Evolutionary conservation across 1,140 invertebrate species (phyloP).

Genomic region (Drosophila nigromelanica): DNA sequence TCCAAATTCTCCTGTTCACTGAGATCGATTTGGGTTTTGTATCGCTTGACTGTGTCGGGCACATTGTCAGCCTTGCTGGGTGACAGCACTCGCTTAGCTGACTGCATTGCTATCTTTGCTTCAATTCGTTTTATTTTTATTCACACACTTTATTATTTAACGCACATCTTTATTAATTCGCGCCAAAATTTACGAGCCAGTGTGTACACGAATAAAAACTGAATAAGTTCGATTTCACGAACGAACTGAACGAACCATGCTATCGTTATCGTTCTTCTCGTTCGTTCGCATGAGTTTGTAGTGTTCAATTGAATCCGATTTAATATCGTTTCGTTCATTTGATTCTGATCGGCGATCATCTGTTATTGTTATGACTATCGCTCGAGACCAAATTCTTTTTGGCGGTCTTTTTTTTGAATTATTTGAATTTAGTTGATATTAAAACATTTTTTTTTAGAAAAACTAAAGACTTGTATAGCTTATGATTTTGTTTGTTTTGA

Average conservation of each 20-base stretch:
- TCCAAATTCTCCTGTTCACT: slow-evolving; percentile 53
- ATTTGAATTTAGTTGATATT: no score
- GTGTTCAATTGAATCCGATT: neutral
- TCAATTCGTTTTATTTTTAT: neutral
- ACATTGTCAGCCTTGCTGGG: slow-evolving; percentile 51
- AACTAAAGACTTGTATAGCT: no score
- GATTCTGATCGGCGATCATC: neutral
- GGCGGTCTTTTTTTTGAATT: slow-evolving; percentile 2
- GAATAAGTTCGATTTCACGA: neutral
- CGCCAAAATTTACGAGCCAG: slow-evolving; percentile 31
- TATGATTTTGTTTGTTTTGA: no score
- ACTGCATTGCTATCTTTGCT: slow-evolving; percentile 1
- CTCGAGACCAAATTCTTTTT: neutral
- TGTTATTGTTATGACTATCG: no score
- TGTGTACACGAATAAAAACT: slow-evolving; percentile 14
- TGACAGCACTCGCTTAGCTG: slow-evolving; percentile 58
- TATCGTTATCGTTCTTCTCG: neutral
- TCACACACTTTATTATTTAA: neutral
- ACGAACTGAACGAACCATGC: neutral
- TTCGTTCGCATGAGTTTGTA: neutral
- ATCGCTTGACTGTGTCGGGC: slow-evolving; percentile 32
- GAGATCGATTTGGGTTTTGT: slow-evolving; percentile 27
- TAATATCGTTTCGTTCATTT: neutral
- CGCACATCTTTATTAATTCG: slow-evolving; percentile 29
- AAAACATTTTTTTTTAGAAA: no score